Conservation (phyloP, 2,797 vertebrate species). For the Cuniculus paca region DNA sequence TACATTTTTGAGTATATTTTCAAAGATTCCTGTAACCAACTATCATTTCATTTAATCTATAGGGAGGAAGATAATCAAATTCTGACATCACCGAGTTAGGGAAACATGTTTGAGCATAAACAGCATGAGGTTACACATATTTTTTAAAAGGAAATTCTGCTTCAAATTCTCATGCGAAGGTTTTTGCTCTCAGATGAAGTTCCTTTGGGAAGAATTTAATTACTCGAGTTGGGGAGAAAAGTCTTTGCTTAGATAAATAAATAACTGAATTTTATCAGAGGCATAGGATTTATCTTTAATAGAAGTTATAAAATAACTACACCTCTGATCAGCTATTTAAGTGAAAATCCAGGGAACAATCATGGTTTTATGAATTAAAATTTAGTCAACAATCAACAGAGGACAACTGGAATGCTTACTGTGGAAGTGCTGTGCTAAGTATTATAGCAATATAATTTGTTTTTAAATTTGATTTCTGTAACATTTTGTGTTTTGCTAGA, state of each 20-base stretch:
- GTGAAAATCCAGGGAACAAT: neutral
- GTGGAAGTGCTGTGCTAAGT: neutral
- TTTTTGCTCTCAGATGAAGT: constrained; percentile 63
- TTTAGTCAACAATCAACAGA: neutral
- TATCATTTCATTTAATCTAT: neutral
- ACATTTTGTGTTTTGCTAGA: neutral
- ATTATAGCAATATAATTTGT: neutral
- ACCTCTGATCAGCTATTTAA: neutral
- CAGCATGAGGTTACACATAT: neutral
- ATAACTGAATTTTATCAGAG: constrained; percentile 20
- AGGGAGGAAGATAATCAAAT: neutral
- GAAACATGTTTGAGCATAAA: constrained; percentile 52
- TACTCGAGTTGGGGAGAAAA: constrained; percentile 14
- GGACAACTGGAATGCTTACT: neutral
- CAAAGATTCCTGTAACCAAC: neutral
- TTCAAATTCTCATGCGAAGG: constrained; percentile 59
- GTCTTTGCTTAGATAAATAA: constrained; percentile 55
- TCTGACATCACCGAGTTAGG: neutral
- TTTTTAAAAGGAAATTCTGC: constrained; percentile 48
- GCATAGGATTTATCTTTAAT: neutral
- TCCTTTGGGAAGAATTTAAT: constrained; percentile 56
- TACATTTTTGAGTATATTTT: neutral
- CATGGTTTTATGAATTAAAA: neutral
- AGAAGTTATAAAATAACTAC: constrained; percentile 9
- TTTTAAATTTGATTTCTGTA: constrained; percentile 49